phyloP scores from a whole-genome alignment of 1,140 invertebrate species.

The Hypothenemus hampei region DNA sequence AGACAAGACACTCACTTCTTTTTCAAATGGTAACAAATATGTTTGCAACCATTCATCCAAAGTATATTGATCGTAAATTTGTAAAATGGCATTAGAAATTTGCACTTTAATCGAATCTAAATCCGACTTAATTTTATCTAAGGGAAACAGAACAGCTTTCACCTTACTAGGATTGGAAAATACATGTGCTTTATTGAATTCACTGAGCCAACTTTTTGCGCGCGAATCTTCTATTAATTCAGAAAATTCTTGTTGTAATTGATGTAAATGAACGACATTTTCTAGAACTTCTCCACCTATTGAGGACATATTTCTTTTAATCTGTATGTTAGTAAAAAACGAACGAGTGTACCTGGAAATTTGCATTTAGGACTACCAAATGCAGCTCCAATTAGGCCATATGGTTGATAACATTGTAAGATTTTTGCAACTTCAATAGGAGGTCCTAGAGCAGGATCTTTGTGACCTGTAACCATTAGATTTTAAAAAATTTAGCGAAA shows the following conservation, averaged over 20 bases:
- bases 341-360: conserved; percentile 15
- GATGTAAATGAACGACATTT: conserved; percentile 30
- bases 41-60: conserved; percentile 68
- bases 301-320: neutral
- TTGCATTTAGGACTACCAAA: conserved; percentile 36
- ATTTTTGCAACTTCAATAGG: conserved; percentile 39
- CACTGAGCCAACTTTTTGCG: conserved; percentile 64
- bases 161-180: conserved; percentile 58
- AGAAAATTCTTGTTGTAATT: conserved; percentile 33
- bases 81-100: conserved; percentile 57
- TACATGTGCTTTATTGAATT: conserved; percentile 69
- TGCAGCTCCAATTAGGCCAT: conserved; percentile 39
- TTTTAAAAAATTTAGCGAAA: neutral
- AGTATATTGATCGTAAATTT: conserved; percentile 69
- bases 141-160: conserved; percentile 17
- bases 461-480: conserved; percentile 44
- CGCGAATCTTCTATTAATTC: conserved; percentile 29
- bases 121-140: conserved; percentile 62
- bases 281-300: conserved; percentile 35
- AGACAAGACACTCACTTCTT: conserved; percentile 26
- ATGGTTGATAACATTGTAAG: conserved; percentile 41
- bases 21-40: conserved; percentile 31
- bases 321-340: neutral
- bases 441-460: conserved; percentile 53
- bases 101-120: conserved; percentile 57